phyloP scores from a whole-genome alignment of 2,888 invertebrate species.

The Pecten maximus region DNA sequence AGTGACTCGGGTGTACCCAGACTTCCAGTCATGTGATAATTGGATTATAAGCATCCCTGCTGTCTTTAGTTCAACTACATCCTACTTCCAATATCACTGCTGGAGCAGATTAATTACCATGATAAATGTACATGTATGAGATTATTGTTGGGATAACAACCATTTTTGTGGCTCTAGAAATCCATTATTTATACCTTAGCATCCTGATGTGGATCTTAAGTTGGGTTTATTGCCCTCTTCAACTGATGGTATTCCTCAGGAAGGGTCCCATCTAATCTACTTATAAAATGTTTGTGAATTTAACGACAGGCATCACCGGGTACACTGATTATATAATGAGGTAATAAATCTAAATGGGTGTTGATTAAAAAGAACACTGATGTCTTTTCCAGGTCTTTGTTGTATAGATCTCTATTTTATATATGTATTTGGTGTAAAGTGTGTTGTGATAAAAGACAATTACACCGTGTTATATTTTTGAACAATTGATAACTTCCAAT shows the following conservation, averaged over 20 bases:
- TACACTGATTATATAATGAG: neutral
- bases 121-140: neutral
- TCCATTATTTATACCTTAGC: neutral
- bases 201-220: neutral
- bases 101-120: neutral
- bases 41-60: neutral
- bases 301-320: neutral
- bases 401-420: too few relatives aligned
- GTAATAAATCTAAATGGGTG: neutral
- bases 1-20: neutral
- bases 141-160: conserved; percentile 2
- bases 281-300: neutral
- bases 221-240: neutral
- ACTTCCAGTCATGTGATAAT: neutral
- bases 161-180: conserved; percentile 8
- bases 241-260: neutral
- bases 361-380: conserved; percentile 18
- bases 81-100: neutral
- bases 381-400: too few relatives aligned
- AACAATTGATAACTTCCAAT: neutral
- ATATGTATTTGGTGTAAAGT: too few relatives aligned
- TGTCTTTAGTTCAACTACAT: conserved; percentile 24
- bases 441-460: too few relatives aligned
- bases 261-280: neutral
- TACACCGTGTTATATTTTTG: neutral